Base-by-base conservation (phyloP, 2,113 vertebrate species). In the Malurus alboscapulatus region DNA sequence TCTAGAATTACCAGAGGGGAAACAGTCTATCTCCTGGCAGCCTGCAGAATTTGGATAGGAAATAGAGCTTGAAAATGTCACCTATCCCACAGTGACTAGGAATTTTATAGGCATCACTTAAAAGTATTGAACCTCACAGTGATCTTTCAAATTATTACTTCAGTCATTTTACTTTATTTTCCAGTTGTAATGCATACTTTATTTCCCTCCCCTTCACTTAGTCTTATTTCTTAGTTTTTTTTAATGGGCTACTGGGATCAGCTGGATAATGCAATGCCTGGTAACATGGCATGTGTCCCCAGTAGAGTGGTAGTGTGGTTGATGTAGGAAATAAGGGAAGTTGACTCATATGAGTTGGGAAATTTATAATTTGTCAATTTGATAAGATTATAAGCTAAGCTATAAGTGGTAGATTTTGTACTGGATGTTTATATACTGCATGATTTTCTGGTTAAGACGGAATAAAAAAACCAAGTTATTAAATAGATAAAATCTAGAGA, bases 1-100 rank as follows among this genome's bases (percentile, higher is more conserved):
- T 84, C 48, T 72, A 40, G 54, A 87, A 84, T 89, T 94, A 91
- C 94, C 54, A n/a, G 84, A 92, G 81, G 95, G 81, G 38, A 87
- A 94, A 36, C 78, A 92, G 75, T 89, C 51, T 80, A 69, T 85
- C 78, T 92, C 32, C 47, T 91, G 84, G 38, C 93, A 95, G 81
- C 74, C 78, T 89, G 78, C 58, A 95, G 58, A 55, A 66, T 87
- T 93, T 36, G 84, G 67, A 27, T 90, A 92, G 89, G 74, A 94
- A 94, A 77, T 74, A 91, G 71, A 92, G 87, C 91, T 96, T 96
- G 89, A 87, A 96, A 96, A 95, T 90, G 51, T 69, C 89, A 83
- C 76, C 66, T 87, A 7, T 59, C 87, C 58, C 27, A 47, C 7
- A 4, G 71, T 58, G 91, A 32, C 80, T 87, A 58, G 62, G 50